Evolutionary conservation across 2,797 vertebrate species (phyloP), one percentile per base, ranked within the genome.

Genomic region (Anas georgica): DNA sequence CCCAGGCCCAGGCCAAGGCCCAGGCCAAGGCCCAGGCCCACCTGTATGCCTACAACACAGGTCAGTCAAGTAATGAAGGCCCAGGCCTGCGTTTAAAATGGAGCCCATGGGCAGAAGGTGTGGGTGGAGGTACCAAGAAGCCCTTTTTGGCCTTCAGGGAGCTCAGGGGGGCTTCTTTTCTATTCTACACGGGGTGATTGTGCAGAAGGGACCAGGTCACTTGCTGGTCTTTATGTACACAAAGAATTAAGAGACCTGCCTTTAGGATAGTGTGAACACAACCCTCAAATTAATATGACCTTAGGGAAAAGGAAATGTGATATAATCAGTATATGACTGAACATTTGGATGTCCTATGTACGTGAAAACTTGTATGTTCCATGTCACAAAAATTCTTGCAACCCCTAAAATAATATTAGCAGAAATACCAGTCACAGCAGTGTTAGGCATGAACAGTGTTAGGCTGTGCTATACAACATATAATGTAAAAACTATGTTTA

Each of bases 21-120:
- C 39, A 33, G 37, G 25, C 37, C 37, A 5, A 45, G 60, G 25
- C 37, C 37, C 12, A 41, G 22, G 31, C 31, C 43, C 11, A 33
- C n/a, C 39, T 17, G 41, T 50, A 20, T 20, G 1, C 1, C 48
- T 9, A 7, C 12, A 63, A 1, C 15, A 28, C 20, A 8, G 13
- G 58, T 79, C n/a, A 22, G 26, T 0, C 1, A 0, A 12, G 14
- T 5, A 52, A 11, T 0, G 5, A 35, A 43, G 12, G 20, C 22
- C 6, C 64, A 52, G 45, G 16, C 7, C 13, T 3, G 14, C 3
- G 1, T 16, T 15, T 12, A 48, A 50, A 43, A 43, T 0, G 0
- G 17, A 74, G 46, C 1, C 20, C 25, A 7, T 0, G 1, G 46
- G 8, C 43, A 60, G 21, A 16, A 2, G 2, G 3, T 12, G 37